Percentiles rank a stretch among this genome's conserved stretches.
Conservation (phyloP, 2,797 vertebrate genomes). For the Danio jaintianensis region DNA sequence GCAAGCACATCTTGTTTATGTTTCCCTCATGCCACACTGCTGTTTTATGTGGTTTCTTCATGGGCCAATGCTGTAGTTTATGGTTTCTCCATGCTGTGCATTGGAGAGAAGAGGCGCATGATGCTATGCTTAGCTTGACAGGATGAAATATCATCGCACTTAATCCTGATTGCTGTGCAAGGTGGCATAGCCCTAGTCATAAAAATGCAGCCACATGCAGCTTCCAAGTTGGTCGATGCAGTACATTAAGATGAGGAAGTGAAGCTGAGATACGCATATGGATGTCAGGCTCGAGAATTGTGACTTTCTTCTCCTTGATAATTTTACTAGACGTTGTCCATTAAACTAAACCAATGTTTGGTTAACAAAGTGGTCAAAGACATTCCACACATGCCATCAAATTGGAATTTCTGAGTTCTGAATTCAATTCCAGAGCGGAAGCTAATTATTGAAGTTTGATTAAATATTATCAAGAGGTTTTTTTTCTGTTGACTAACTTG, state of each 20-base stretch:
- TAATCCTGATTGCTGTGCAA: constrained; percentile 74
- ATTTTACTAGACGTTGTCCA: neutral
- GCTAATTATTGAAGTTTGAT: too few relatives aligned
- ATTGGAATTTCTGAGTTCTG: too few relatives aligned
- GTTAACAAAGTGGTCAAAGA: too few relatives aligned
- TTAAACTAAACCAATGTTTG: too few relatives aligned
- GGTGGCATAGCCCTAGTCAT: constrained; percentile 72
- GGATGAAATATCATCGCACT: constrained; percentile 77
- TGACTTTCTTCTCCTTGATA: neutral
- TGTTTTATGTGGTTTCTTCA: constrained; percentile 64
- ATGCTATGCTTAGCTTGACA: constrained; percentile 69
- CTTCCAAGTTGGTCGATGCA: constrained; percentile 55
- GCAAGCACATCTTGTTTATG: constrained; percentile 66
- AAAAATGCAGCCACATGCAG: constrained; percentile 76
- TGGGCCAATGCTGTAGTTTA: constrained; percentile 63
- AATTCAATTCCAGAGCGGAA: too few relatives aligned
- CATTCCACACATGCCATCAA: too few relatives aligned
- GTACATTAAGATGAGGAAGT: constrained; percentile 49
- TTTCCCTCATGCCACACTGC: constrained; percentile 60
- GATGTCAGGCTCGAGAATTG: neutral
- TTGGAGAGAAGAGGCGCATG: constrained; percentile 51
- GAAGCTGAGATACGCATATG: constrained; percentile 46
- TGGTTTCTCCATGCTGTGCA: constrained; percentile 54
- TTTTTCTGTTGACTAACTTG: too few relatives aligned
- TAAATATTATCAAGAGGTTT: too few relatives aligned